Evolutionary conservation across 2,113 vertebrate genomes (phyloP).

Genomic region (Cathartes aura): DNA sequence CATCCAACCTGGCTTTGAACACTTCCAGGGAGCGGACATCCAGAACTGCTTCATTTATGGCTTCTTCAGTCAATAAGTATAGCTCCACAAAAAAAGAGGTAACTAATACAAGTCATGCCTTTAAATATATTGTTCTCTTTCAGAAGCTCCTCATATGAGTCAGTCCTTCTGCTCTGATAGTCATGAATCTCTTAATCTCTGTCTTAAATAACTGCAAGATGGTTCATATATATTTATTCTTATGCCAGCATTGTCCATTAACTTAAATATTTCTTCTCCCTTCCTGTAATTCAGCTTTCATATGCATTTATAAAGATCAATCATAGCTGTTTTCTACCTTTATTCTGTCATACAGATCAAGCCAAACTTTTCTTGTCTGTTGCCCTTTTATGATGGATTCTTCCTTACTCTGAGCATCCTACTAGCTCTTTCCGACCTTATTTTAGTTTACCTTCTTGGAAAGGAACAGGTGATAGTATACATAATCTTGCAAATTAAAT

Average conservation of each 20-base stretch:
- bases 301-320: neutral
- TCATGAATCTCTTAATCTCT: neutral
- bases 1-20: neutral
- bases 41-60: neutral
- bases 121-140: neutral
- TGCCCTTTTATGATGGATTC: neutral
- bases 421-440: neutral
- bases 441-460: neutral
- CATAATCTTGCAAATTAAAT: neutral
- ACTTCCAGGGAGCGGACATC: neutral
- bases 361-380: neutral
- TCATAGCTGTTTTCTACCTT: neutral
- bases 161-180: neutral
- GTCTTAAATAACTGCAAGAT: neutral
- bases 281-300: neutral
- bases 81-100: neutral
- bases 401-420: neutral
- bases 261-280: neutral
- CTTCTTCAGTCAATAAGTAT: neutral
- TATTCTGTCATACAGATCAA: neutral
- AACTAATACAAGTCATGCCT: neutral
- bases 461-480: neutral
- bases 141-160: neutral
- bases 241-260: neutral
- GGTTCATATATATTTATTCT: neutral